Percentiles rank a stretch among this genome's conserved stretches.
Conservation (phyloP, 2,797 vertebrate species). For the Brachyrhaphis roseni region DNA sequence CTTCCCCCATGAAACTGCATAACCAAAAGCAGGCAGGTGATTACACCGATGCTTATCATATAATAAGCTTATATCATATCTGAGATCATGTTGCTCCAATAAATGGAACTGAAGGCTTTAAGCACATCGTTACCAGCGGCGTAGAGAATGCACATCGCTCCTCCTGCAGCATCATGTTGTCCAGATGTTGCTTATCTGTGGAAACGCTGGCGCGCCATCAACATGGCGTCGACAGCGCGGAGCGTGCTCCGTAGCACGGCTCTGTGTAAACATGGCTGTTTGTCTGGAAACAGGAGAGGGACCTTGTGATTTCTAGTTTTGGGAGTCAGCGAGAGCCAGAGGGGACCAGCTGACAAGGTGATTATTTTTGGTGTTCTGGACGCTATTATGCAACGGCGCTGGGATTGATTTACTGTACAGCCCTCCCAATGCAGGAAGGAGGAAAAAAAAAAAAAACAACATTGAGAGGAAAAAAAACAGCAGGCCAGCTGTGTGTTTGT, state of each 20-base stretch:
- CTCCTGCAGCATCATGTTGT: slow-evolving; percentile 22
- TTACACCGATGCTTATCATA: not conserved
- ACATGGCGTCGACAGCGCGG: slow-evolving; percentile 21
- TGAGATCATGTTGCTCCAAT: not conserved
- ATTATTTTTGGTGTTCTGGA: slow-evolving; percentile 73
- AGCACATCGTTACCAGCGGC: not conserved
- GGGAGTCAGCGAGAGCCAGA: slow-evolving; percentile 43
- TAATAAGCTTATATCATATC: not conserved
- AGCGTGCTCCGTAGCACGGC: slow-evolving; percentile 37
- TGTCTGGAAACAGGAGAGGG: slow-evolving; percentile 55
- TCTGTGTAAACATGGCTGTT: slow-evolving; percentile 71
- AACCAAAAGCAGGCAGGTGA: not conserved
- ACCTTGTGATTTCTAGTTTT: slow-evolving; percentile 58
- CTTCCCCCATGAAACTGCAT: not conserved
- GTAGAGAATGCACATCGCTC: not conserved
- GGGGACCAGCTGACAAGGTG: slow-evolving; percentile 62
- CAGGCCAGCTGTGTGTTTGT: slow-evolving; percentile 19
- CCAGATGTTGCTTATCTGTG: slow-evolving; percentile 68
- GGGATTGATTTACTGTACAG: slow-evolving; percentile 74
- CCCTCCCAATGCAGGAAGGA: slow-evolving; percentile 27
- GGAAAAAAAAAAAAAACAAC: slow-evolving; percentile 44
- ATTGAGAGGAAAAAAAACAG: slow-evolving; percentile 8
- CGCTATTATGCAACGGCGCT: slow-evolving; percentile 70
- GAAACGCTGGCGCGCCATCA: slow-evolving; percentile 31
- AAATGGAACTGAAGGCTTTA: not conserved